These are phyloP conservation scores for Steromphala cineraria DNA, from an alignment of 2,888 invertebrate species.

Conservation along the genomic window DNA sequence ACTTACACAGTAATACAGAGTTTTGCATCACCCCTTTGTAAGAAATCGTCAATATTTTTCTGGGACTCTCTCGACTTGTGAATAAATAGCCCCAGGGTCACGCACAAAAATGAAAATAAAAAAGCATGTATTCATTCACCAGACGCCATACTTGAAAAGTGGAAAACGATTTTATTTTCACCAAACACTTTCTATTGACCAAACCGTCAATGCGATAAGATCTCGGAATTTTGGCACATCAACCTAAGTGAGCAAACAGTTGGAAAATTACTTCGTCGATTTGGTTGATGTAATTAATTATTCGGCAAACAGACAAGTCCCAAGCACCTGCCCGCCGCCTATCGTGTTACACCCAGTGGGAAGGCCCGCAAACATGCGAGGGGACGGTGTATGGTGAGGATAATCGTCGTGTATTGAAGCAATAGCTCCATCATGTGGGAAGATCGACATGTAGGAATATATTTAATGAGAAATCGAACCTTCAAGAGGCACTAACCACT, in stretches of 20 bases:
- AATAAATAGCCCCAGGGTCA: too few relatives aligned
- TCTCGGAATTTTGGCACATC: slow-evolving; percentile 24
- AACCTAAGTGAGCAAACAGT: neutral
- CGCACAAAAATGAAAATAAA: too few relatives aligned
- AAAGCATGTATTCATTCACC: neutral
- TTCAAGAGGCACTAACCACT: neutral
- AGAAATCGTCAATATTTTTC: too few relatives aligned
- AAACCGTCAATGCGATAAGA: slow-evolving; percentile 13
- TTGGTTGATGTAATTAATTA: slow-evolving; percentile 22
- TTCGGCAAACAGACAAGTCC: neutral
- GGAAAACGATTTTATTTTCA: slow-evolving; percentile 1
- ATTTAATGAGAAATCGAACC: slow-evolving; percentile 21
- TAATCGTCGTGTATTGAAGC: slow-evolving; percentile 2
- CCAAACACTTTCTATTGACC: neutral
- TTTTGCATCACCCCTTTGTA: too few relatives aligned
- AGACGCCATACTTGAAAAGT: neutral
- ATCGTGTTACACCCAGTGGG: neutral
- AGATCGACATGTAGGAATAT: slow-evolving; percentile 12
- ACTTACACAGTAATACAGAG: too few relatives aligned
- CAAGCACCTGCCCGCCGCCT: neutral
- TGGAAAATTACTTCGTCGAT: slow-evolving; percentile 13
- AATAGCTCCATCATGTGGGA: neutral
- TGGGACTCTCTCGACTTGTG: too few relatives aligned
- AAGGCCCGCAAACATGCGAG: neutral
- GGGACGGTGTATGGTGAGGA: slow-evolving; percentile 12